Conservation (phyloP, 2,888 invertebrate genomes). For the Lochmaea crataegi region DNA sequence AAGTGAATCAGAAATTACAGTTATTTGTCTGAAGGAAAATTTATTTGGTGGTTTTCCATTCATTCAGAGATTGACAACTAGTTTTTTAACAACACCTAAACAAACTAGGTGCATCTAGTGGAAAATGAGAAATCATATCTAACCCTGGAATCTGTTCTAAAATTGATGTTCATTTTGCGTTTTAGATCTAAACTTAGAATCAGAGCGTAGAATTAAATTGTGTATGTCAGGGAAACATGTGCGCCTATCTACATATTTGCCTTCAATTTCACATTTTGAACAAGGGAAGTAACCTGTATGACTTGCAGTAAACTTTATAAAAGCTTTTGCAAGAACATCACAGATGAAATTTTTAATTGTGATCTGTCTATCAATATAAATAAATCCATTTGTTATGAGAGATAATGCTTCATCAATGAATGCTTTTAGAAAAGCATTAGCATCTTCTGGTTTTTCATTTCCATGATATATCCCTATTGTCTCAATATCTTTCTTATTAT, state of each 20-base stretch:
- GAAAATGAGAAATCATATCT: constrained; percentile 29
- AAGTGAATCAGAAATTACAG: too few relatives aligned
- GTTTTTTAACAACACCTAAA: constrained; percentile 33
- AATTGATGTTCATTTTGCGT: constrained; percentile 20
- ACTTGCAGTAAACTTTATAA: neutral
- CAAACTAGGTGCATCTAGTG: constrained; percentile 35
- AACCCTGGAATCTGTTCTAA: constrained; percentile 19
- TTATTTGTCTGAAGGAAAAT: constrained; percentile 27
- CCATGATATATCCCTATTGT: constrained; percentile 36
- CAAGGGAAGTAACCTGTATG: constrained; percentile 30
- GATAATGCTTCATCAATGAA: too few relatives aligned
- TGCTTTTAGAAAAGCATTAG: constrained; percentile 32
- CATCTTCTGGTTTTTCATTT: constrained; percentile 44
- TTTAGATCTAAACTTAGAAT: constrained; percentile 20
- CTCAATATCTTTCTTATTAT: constrained; percentile 38
- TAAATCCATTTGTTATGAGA: too few relatives aligned
- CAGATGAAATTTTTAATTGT: constrained; percentile 27
- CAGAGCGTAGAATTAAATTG: constrained; percentile 16
- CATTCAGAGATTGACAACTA: constrained; percentile 26
- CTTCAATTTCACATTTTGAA: constrained; percentile 44
- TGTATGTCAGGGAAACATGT: constrained; percentile 37
- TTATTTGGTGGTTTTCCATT: constrained; percentile 31
- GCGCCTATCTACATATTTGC: constrained; percentile 32
- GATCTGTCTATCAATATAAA: neutral
- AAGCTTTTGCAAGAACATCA: constrained; percentile 33